phyloP scores from a whole-genome alignment of 2,797 vertebrate species.

The Lacerta agilis region DNA sequence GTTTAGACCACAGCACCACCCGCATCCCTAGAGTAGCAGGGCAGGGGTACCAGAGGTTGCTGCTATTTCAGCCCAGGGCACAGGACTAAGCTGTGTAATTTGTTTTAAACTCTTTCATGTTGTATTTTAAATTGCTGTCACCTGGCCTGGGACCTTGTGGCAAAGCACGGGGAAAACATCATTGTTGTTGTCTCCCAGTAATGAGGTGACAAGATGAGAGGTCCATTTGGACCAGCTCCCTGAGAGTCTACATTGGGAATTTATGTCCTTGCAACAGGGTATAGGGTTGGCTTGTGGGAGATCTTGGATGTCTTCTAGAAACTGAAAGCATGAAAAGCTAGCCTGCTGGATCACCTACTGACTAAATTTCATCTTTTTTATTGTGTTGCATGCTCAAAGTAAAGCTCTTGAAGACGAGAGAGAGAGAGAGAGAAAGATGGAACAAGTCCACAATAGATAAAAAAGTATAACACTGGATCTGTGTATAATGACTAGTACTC shows the following conservation, averaged over 20 bases:
- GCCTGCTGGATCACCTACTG: constrained; percentile 20
- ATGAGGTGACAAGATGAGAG: not conserved
- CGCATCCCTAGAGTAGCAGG: not conserved
- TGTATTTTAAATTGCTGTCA: no score
- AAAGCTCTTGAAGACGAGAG: constrained; percentile 67
- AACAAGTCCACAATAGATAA: constrained; percentile 70
- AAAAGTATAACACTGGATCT: constrained; percentile 74
- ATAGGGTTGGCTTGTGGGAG: not conserved
- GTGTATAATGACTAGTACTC: constrained; percentile 73
- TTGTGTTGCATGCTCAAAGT: constrained; percentile 48
- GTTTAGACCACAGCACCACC: no score
- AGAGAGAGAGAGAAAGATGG: constrained; percentile 31
- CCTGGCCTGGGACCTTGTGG: no score
- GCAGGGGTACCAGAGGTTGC: not conserved
- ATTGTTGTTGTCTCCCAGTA: not conserved
- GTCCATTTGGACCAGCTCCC: not conserved
- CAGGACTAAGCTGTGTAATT: not conserved
- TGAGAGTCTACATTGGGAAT: not conserved
- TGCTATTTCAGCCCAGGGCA: not conserved
- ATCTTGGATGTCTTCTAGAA: not conserved
- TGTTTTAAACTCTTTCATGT: no score
- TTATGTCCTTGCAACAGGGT: not conserved
- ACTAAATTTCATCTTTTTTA: constrained; percentile 20
- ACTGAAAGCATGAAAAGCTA: constrained; percentile 34
- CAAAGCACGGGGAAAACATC: no score